These are phyloP conservation scores for Patella depressa DNA, from an alignment of 2,888 invertebrate genomes.

Conservation along the genomic window DNA sequence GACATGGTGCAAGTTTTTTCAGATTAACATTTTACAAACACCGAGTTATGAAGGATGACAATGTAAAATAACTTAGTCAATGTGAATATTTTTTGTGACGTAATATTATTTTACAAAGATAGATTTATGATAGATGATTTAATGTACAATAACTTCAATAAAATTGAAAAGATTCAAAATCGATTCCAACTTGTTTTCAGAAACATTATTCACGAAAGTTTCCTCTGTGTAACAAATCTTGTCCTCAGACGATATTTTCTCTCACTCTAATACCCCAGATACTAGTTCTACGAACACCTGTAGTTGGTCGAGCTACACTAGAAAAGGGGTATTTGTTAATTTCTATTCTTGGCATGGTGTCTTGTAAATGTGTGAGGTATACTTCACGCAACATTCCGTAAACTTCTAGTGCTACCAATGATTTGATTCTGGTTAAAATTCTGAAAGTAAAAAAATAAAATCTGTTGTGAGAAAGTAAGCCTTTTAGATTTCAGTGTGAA, in stretches of 20 bases:
- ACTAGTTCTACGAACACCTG: conserved; percentile 87
- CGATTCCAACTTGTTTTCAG: too few species aligned
- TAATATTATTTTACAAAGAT: too few species aligned
- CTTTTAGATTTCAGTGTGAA: not conserved
- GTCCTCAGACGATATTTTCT: conserved; percentile 44
- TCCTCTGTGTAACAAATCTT: too few species aligned
- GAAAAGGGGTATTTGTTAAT: conserved; percentile 84
- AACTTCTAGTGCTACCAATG: conserved; percentile 83
- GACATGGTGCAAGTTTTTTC: too few species aligned
- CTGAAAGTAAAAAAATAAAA: conserved; percentile 43
- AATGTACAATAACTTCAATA: too few species aligned
- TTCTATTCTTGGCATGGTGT: conserved; percentile 76
- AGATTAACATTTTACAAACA: too few species aligned
- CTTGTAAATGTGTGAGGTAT: conserved; percentile 75
- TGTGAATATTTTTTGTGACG: too few species aligned
- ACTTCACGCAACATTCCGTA: conserved; percentile 83
- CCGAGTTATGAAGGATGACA: too few species aligned
- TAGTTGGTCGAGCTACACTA: conserved; percentile 88
- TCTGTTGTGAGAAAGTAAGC: not conserved
- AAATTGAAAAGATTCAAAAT: too few species aligned
- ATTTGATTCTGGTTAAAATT: conserved; percentile 71
- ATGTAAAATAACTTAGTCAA: too few species aligned
- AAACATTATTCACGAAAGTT: too few species aligned
- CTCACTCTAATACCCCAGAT: conserved; percentile 85
- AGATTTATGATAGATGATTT: too few species aligned